Evolutionary conservation across 2,797 vertebrate genomes (phyloP).

Genomic region (Halcyon smyrnensis): DNA sequence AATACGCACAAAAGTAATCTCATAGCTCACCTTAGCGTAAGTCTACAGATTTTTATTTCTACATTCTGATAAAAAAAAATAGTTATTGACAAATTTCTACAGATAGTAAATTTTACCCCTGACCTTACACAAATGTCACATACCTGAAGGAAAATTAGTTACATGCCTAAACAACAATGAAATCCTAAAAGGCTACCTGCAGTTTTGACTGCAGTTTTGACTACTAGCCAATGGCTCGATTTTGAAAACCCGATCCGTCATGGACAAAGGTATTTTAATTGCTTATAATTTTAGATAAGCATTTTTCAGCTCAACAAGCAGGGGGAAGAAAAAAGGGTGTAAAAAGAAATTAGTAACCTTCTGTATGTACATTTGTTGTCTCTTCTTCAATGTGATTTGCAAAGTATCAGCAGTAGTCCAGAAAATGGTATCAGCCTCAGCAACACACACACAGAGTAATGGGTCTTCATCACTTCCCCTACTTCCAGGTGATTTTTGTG

Average conservation of each 20-base stretch:
- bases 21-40: background rate
- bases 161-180: background rate
- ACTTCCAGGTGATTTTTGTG: background rate
- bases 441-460: background rate
- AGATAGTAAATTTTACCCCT: background rate
- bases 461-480: background rate
- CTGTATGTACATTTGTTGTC: background rate
- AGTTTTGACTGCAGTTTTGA: background rate
- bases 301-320: background rate
- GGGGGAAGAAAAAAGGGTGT: accelerated
- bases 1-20: background rate
- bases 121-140: background rate
- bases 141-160: background rate
- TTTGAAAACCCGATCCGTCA: background rate
- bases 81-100: background rate
- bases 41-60: background rate
- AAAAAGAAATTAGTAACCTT: background rate
- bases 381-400: background rate
- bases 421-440: background rate
- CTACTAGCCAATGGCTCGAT: background rate
- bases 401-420: background rate
- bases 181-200: background rate
- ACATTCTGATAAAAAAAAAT: background rate
- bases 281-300: background rate
- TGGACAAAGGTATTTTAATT: background rate